Evolutionary conservation across 2,888 invertebrate genomes (phyloP), one percentile per base, ranked within the genome.

Genomic region (Calameuta idolon): DNA sequence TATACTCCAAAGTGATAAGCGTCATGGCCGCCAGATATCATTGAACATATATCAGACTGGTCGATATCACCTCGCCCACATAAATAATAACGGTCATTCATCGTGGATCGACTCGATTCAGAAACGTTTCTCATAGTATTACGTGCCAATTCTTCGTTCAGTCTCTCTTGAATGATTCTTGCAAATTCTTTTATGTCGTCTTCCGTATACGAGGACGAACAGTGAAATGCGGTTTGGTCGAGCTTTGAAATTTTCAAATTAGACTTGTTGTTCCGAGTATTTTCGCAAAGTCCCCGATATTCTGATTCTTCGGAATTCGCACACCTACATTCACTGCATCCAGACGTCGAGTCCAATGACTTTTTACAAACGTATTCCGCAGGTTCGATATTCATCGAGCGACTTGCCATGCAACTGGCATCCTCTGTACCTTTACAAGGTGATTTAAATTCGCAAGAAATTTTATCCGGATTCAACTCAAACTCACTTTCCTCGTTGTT

Each of bases 111-210:
- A 55, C 40, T 23, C 40, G 40, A 23, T 55, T 55, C 40, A 5
- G 40, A 55, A 55, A 9, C 40, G 15, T 55, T 23, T 55, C 23
- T 5, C 1, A 55, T 23, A 23, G 23, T 55, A 37, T 75, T 73
- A 12, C 55, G 80, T 5, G 69, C n/a, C 31, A 77, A 40, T 75
- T 79, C 80, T 1, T 77, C 75, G 34, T 31, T 69, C 37, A 80
- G 34, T 11, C 75, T 77, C 35, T 76, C 73, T 34, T 79, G 40
- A 23, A 80, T 77, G 15, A 79, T 79, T 74, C 68, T 31, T 40
- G 34, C 55, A 40, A 79, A 80, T 23, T 74, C 69, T 11, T 77
- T 55, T 35, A 80, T 80, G 69, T 80, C 79, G 30, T 79, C 69
- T 34, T 75, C 75, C n/a, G 79, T 77, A 33, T 80, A 80, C 40